Evolutionary conservation across 2,113 vertebrate species (phyloP), one percentile per base, ranked within the genome.

Genomic region (Vulpes lagopus): DNA sequence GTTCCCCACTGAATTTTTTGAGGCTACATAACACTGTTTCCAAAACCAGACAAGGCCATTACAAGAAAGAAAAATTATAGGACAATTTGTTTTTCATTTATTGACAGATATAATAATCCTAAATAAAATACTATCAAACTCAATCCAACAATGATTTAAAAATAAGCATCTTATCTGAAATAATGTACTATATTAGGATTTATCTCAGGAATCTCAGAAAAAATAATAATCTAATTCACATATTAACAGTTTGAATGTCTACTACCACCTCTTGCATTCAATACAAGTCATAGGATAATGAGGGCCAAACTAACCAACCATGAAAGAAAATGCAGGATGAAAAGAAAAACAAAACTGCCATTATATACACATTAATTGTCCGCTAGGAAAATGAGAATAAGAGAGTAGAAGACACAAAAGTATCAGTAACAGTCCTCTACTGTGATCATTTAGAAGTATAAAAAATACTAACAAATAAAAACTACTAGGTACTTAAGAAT

Each of bases 171-270:
- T 76, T 87, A 87, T 51, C 20, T 76, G 71, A 23, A 32, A 86
- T 53, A 32, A 55, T 71, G 20, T 17, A 23, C 17, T 73, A 17
- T 22, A 79, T 74, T 74, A 91, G 51, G 49, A 30, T 82, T 81
- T 67, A 86, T 67, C 82, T 60, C 59, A 60, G n/a, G 38, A 74
- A 71, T 65, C 92, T 92, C 67, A 79, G 62, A 84, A 89, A 95
- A 93, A 32, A 85, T 1, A 73, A 51, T 51, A 65, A 60, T 38
- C n/a, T 15, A 82, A 94, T 60, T 59, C 30, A 76, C 8, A 67
- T 10, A 82, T 65, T 82, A 80, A 85, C 22, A 65, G 6, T 65
- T 16, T 79, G 81, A 93, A 51, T 64, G 51, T 32, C 76, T 89
- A 12, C 30, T 43, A 73, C 49, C 20, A 83, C 30, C 53, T 89